Conservation (phyloP, 2,797 vertebrate species). For the Myripristis murdjan region DNA sequence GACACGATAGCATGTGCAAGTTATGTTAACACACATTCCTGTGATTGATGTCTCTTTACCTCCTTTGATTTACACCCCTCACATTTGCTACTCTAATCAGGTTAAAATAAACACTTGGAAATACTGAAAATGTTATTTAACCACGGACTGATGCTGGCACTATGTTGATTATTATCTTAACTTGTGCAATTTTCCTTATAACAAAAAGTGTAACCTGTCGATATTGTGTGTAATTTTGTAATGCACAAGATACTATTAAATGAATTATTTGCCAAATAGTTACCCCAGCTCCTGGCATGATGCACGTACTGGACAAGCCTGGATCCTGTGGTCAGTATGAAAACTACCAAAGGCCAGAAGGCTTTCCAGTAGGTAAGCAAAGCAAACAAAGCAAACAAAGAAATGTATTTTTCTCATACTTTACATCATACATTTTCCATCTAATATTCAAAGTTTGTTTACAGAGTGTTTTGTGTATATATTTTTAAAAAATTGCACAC, state of each 20-base stretch:
- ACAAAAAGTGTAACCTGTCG: slow-evolving; percentile 9
- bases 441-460: slow-evolving; percentile 8
- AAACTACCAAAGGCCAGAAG: slow-evolving; percentile 86
- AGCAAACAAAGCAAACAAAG: slow-evolving; percentile 26
- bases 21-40: neutral
- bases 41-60: neutral
- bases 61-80: neutral
- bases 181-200: too few relatives aligned
- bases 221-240: slow-evolving; percentile 84
- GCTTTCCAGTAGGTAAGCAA: slow-evolving; percentile 89
- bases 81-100: neutral
- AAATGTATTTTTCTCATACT: slow-evolving; percentile 28
- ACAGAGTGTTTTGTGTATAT: slow-evolving; percentile 57
- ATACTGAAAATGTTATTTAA: too few relatives aligned
- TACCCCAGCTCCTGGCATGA: slow-evolving; percentile 85
- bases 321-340: slow-evolving; percentile 87
- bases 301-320: slow-evolving; percentile 86
- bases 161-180: too few relatives aligned
- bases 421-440: slow-evolving; percentile 18
- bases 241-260: slow-evolving; percentile 70
- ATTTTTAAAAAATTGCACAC: slow-evolving; percentile 80
- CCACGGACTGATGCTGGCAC: too few relatives aligned
- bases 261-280: slow-evolving; percentile 78
- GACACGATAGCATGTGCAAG: neutral
- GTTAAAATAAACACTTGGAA: neutral